A percentile compares a stretch with the other conserved stretches of the same genome.
Conservation (phyloP, 2,113 vertebrate species). For the Pituophis catenifer region DNA sequence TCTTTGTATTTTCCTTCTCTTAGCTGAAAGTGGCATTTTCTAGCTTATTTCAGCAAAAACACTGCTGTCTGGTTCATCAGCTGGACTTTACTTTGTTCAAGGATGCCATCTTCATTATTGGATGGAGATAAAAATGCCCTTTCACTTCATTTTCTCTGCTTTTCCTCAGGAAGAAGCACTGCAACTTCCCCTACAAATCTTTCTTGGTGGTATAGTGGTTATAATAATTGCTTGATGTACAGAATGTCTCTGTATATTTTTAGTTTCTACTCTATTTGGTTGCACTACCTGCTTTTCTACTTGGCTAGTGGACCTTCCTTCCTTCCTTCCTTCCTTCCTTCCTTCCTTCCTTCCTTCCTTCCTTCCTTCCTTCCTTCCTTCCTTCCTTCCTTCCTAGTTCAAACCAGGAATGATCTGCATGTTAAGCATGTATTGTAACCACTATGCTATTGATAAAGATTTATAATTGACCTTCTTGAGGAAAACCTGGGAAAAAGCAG, state of each 20-base stretch:
- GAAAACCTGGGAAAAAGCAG: neutral
- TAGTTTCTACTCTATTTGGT: neutral
- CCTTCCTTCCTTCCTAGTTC: no score
- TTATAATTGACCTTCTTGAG: neutral
- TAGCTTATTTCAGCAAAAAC: neutral
- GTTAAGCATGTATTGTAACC: neutral
- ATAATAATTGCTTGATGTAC: neutral
- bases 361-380: neutral
- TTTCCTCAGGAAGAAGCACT: neutral
- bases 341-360: neutral
- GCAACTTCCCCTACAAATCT: neutral
- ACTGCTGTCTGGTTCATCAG: neutral
- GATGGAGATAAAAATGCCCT: neutral
- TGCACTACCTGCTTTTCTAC: neutral
- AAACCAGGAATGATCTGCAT: neutral
- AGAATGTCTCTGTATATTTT: neutral
- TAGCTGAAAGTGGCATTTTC: neutral
- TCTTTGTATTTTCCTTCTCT: neutral
- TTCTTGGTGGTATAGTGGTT: neutral
- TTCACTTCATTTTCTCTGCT: neutral
- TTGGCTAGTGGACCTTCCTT: neutral
- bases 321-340: neutral
- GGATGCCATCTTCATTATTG: neutral
- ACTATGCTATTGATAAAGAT: neutral
- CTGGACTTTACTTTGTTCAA: neutral